Evolutionary conservation across 2,888 invertebrate genomes (phyloP).

Genomic region (Rhimphoctona megacephalus): DNA sequence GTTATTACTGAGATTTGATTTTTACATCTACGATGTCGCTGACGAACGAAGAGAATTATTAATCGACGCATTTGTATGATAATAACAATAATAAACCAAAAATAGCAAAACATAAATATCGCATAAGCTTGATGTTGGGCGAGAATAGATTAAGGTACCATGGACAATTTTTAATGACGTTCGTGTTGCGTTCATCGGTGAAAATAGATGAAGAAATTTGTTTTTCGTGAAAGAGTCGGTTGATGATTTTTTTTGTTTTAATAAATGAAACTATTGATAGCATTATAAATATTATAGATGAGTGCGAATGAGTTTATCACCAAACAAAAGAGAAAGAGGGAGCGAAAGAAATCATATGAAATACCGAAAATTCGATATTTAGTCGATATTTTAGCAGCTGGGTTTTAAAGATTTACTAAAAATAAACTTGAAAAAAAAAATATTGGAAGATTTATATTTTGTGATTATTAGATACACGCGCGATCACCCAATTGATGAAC

Average conservation of each 20-base stretch:
- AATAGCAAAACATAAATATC: conserved; percentile 22
- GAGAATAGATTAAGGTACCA: neutral
- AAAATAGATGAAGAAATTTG: conserved; percentile 16
- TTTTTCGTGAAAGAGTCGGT: neutral
- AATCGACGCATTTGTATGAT: conserved; percentile 44
- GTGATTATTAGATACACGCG: conserved; percentile 5
- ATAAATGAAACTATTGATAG: conserved; percentile 6
- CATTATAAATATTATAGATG: conserved; percentile 35
- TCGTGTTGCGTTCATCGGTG: conserved; percentile 35
- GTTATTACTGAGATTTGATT: neutral
- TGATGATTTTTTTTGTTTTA: neutral
- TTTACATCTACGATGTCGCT: neutral
- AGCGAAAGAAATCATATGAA: conserved; percentile 16
- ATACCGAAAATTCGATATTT: conserved; percentile 9
- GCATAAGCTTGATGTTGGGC: conserved; percentile 16
- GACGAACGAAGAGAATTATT: neutral
- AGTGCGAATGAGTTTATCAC: neutral
- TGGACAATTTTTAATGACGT: conserved; percentile 13
- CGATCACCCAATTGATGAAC: neutral
- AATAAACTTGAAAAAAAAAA: conserved; percentile 24
- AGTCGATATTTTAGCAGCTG: conserved; percentile 26
- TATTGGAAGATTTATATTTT: conserved; percentile 14
- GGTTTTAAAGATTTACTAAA: neutral
- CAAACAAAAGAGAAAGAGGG: neutral
- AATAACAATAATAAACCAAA: conserved; percentile 4